A percentile compares a stretch with the other conserved stretches of the same genome.
Conservation (phyloP, 2,888 invertebrate species). For the Epirrhoe tristata region DNA sequence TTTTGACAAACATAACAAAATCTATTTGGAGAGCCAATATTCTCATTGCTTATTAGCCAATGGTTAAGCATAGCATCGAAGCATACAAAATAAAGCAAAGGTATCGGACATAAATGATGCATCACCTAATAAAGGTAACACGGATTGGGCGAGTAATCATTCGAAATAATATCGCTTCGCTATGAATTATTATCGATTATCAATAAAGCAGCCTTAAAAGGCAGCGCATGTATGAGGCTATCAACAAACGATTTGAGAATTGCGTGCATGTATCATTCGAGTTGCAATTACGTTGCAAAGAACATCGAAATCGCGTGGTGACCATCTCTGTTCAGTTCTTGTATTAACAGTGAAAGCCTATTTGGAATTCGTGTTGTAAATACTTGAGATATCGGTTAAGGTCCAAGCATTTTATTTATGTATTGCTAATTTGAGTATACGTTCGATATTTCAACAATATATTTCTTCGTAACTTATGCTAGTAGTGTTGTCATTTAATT, state of each 20-base stretch:
- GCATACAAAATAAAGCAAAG: conserved; percentile 11
- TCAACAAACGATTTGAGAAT: conserved; percentile 64
- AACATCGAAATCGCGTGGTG: conserved; percentile 80
- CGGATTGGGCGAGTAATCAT: conserved; percentile 38
- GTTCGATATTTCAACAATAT: background rate
- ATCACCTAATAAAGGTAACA: conserved; percentile 36
- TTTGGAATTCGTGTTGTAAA: conserved; percentile 32
- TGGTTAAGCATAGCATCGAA: background rate
- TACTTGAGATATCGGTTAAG: conserved; percentile 5
- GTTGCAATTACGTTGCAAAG: conserved; percentile 74
- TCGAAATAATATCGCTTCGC: conserved; percentile 42
- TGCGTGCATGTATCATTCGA: conserved; percentile 80
- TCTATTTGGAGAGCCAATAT: background rate
- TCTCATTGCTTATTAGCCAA: background rate
- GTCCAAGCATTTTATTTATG: background rate
- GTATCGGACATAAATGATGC: conserved; percentile 25
- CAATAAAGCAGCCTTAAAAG: conserved; percentile 64
- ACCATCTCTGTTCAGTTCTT: conserved; percentile 50
- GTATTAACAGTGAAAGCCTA: conserved; percentile 36
- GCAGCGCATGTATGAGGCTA: conserved; percentile 52
- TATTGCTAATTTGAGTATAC: background rate
- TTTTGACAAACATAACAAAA: background rate
- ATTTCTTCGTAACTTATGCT: background rate
- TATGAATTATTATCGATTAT: conserved; percentile 56
- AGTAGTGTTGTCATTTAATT: background rate